Conservation (phyloP, 2,888 invertebrate genomes). For the Meghimatium bilineatum region DNA sequence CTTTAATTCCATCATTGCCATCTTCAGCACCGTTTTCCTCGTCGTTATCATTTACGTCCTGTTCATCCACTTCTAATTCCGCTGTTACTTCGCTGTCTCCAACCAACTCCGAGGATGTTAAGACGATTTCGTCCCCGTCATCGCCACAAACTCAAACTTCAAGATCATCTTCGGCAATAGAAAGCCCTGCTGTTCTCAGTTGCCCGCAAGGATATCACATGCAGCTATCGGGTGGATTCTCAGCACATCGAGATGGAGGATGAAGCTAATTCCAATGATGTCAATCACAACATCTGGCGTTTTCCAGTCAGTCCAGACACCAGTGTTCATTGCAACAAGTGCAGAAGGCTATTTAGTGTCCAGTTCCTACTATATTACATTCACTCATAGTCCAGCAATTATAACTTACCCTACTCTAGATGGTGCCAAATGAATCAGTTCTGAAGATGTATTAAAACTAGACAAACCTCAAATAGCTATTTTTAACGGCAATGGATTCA, state of each 20-base stretch:
- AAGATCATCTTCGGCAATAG: constrained; percentile 7
- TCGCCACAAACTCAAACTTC: constrained; percentile 48
- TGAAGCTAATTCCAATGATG: constrained; percentile 62
- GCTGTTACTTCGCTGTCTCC: background rate
- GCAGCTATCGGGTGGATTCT: constrained; percentile 55
- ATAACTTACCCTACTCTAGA: constrained; percentile 50
- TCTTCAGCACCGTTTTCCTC: constrained; percentile 21
- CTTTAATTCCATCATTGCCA: background rate
- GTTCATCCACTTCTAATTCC: constrained; percentile 1
- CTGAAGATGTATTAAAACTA: constrained; percentile 36
- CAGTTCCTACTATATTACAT: background rate
- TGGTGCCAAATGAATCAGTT: constrained; percentile 43
- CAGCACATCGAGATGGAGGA: constrained; percentile 48
- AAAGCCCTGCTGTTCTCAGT: constrained; percentile 40
- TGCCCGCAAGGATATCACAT: constrained; percentile 48
- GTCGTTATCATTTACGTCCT: background rate
- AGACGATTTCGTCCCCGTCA: constrained; percentile 21
- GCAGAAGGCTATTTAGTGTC: constrained; percentile 42
- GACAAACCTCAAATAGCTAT: constrained; percentile 23
- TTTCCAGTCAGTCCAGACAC: constrained; percentile 49
- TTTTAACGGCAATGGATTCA: background rate
- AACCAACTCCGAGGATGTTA: background rate
- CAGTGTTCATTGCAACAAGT: constrained; percentile 52
- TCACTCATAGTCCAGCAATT: constrained; percentile 46
- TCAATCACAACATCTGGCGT: constrained; percentile 52